Percentiles rank a stretch among this genome's conserved stretches.
phyloP scores from a whole-genome alignment of 2,113 vertebrate species.

The Mohoua ochrocephala region DNA sequence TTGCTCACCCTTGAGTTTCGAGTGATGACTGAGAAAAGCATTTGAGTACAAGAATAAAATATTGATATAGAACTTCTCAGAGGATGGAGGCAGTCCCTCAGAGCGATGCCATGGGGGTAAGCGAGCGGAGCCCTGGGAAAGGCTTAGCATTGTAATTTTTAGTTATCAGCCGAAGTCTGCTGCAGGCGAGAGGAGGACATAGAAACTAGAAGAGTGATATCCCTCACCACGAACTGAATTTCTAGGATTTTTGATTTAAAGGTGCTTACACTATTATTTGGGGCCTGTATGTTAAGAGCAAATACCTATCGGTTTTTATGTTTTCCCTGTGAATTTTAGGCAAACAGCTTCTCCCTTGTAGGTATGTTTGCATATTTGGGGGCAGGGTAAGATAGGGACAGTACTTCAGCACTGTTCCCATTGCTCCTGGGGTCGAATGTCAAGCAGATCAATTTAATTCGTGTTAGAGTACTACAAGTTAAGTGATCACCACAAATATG shows the following conservation, averaged over 20 bases:
- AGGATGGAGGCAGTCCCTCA: not conserved
- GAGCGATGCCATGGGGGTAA: not conserved
- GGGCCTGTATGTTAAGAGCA: not conserved
- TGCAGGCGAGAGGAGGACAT: not conserved
- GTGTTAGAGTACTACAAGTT: not conserved
- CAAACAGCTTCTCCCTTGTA: not conserved
- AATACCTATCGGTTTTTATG: not conserved
- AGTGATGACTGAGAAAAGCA: not conserved
- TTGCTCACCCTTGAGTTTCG: not conserved
- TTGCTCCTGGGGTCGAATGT: accelerated
- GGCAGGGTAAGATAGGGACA: not conserved
- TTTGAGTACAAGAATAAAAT: not conserved
- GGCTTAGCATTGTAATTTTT: not conserved
- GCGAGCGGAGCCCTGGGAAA: accelerated
- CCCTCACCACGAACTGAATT: not conserved
- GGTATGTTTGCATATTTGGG: not conserved
- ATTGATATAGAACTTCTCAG: not conserved
- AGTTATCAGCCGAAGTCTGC: not conserved
- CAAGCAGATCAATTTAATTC: not conserved
- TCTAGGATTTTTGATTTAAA: not conserved
- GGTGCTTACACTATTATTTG: not conserved
- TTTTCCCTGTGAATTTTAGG: not conserved
- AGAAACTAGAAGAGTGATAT: not conserved
- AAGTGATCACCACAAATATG: not conserved
- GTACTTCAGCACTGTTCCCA: not conserved